Evolutionary conservation across 2,888 invertebrate species (phyloP), one percentile per base, ranked within the genome.

Genomic region (Caenorhabditis doughertyi): DNA sequence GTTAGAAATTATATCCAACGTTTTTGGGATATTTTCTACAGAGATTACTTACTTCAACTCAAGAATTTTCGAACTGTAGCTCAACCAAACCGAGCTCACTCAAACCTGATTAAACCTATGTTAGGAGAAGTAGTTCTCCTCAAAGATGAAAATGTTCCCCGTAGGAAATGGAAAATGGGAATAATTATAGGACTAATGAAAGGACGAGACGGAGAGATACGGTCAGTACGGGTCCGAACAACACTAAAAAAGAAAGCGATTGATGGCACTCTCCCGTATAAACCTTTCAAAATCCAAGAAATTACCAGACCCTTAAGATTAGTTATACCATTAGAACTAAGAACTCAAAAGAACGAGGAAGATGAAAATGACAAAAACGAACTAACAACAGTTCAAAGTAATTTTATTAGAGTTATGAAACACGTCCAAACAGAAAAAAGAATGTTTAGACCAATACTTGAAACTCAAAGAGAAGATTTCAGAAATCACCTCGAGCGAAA

Each of bases 121-220:
- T 0, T 53, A 25, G 68, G 68, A 68, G 53, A 68, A 70, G 56
- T 70, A 55, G 70, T 70, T 13, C 42, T 42, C 16, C 18, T n/a
- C 25, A 2, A 11, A 39, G 1, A 42, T 42, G 42, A 42, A 13
- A 13, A 8, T 11, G 3, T 13, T 7, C 42, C 42, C 8, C 42
- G 42, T 3, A 3, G 13, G 13, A 42, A 16, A 23, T 70, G 70
- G 70, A 55, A 42, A 56, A 39, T 56, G 1, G 70, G 70, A 44
- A 56, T 39, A 18, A 42, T 70, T 9, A 39, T 42, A 1, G 42
- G 42, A 56, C 27, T 70, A n/a, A 5, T 56, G 3, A 27, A 55
- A 56, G 55, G 55, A 7, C 13, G 55, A n/a, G 55, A 70, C 18
- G 55, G 56, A n/a, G 47, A 29, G 8, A 47, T 64, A 7, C 13